These are phyloP conservation scores for Grus americana DNA, from an alignment of 2,113 vertebrate genomes.

Conservation along the genomic window DNA sequence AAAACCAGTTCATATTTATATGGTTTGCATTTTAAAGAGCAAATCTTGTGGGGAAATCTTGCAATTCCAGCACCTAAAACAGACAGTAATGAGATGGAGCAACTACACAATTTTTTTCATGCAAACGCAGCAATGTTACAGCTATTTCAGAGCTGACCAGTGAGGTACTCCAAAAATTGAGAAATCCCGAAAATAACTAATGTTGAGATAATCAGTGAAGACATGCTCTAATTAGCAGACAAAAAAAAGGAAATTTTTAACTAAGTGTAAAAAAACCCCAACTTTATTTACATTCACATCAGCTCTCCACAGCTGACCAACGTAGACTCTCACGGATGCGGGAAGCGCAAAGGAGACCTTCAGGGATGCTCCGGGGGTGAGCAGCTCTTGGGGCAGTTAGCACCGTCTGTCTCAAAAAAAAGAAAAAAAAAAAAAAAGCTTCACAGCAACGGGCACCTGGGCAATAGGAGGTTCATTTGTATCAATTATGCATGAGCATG, in stretches of 20 bases:
- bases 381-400: background rate
- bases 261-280: background rate
- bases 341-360: background rate
- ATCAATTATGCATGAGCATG: conserved; percentile 16
- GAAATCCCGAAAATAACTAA: background rate
- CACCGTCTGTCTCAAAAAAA: background rate
- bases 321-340: accelerated
- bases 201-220: background rate
- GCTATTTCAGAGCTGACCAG: background rate
- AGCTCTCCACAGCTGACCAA: background rate
- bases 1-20: background rate
- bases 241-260: background rate
- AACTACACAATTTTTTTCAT: background rate
- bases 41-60: background rate
- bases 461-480: background rate
- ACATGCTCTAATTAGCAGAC: background rate
- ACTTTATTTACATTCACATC: conserved; percentile 21
- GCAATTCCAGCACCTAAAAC: background rate
- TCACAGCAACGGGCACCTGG: background rate
- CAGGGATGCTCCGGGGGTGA: background rate
- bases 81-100: background rate
- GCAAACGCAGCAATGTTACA: background rate
- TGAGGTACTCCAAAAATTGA: background rate
- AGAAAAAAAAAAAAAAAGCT: background rate
- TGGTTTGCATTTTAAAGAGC: background rate